These are phyloP conservation scores for Drosophila pachea DNA, from an alignment of 1,140 invertebrate genomes.

Conservation along the genomic window DNA sequence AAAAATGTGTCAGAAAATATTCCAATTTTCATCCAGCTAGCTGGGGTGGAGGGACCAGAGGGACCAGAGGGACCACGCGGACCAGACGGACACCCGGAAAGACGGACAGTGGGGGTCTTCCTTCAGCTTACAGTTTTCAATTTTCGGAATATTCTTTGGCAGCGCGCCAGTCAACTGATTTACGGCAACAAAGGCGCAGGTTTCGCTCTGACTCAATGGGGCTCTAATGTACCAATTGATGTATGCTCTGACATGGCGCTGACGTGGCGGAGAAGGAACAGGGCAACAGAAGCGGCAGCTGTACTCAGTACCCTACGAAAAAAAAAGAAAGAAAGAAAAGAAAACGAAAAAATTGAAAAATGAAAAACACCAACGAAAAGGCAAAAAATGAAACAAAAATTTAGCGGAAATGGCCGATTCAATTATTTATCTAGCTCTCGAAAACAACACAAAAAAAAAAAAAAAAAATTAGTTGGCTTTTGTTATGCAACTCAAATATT, in stretches of 20 bases:
- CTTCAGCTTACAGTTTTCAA: slow-evolving; percentile 57
- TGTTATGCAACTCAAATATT: slow-evolving; percentile 56
- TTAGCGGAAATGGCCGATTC: slow-evolving; percentile 62
- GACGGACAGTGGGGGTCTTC: background rate
- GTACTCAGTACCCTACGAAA: slow-evolving; percentile 2
- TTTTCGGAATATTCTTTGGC: slow-evolving; percentile 72
- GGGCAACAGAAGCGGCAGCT: background rate
- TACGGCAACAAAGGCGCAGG: slow-evolving; percentile 48
- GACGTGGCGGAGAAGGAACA: slow-evolving; percentile 1
- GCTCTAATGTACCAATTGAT: slow-evolving; percentile 34
- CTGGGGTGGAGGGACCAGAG: no score
- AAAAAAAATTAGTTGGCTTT: slow-evolving; percentile 59
- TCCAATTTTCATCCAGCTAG: slow-evolving; percentile 33
- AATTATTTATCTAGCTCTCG: slow-evolving; percentile 63
- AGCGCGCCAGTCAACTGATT: slow-evolving; percentile 60
- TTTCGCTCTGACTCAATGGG: slow-evolving; percentile 52
- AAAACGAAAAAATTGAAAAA: slow-evolving; percentile 13
- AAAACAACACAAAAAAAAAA: no score
- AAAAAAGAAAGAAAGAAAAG: background rate
- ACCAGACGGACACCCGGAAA: background rate
- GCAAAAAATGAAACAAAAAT: slow-evolving; percentile 11
- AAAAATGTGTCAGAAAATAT: slow-evolving; percentile 72
- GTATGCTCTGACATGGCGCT: slow-evolving; percentile 19
- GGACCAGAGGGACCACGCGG: background rate
- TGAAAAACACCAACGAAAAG: no score